Conservation (phyloP, 2,888 invertebrate genomes). For the Drosophila mayaguana region DNA sequence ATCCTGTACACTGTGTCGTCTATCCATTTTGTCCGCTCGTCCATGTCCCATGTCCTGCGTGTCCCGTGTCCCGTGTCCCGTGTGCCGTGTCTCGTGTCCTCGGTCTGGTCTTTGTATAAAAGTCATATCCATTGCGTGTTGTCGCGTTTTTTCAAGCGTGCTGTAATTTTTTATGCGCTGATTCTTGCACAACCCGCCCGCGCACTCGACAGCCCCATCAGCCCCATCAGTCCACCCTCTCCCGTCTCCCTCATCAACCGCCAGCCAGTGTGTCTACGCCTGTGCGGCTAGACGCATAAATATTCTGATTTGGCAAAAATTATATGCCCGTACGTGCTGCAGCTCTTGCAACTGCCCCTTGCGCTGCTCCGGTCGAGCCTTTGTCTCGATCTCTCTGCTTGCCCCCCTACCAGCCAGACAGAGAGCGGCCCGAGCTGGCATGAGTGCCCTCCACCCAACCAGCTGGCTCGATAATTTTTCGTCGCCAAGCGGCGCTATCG, state of each 20-base stretch:
- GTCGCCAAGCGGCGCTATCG: constrained; percentile 43
- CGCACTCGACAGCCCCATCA: constrained; percentile 4
- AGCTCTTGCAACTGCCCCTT: constrained; percentile 24
- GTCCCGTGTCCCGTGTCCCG: constrained; percentile 20
- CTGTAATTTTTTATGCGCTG: constrained; percentile 72
- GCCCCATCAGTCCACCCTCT: not conserved
- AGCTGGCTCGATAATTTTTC: constrained; percentile 66
- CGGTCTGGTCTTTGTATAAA: constrained; percentile 66
- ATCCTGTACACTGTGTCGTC: constrained; percentile 14
- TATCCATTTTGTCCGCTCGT: constrained; percentile 11
- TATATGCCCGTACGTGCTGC: constrained; percentile 78
- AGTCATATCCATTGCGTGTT: constrained; percentile 81
- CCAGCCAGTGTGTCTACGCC: constrained; percentile 26
- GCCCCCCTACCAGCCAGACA: not conserved
- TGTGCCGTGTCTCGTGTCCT: constrained; percentile 25
- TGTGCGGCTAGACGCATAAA: constrained; percentile 80
- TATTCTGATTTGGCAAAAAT: constrained; percentile 82
- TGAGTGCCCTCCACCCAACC: not conserved
- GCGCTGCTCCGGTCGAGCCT: constrained; percentile 3
- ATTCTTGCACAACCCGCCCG: constrained; percentile 33
- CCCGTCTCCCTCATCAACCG: not conserved
- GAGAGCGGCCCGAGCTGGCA: not conserved
- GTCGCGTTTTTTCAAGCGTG: constrained; percentile 78
- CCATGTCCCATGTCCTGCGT: constrained; percentile 11
- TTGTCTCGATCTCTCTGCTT: constrained; percentile 3